These are phyloP conservation scores for Chaunax sp. DNA, from an alignment of 2,797 vertebrate genomes.

Conservation along the genomic window DNA sequence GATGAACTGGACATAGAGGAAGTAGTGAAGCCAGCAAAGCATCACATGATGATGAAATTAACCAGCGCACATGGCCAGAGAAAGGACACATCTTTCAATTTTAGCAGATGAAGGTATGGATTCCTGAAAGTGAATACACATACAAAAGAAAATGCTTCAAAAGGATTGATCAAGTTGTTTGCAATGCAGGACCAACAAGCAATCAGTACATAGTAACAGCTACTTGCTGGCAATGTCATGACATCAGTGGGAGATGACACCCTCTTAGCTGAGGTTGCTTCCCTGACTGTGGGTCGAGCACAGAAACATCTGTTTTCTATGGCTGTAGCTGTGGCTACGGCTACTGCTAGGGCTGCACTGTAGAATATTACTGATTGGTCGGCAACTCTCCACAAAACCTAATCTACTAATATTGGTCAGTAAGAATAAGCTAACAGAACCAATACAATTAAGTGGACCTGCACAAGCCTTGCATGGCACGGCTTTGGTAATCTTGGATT, in stretches of 20 bases:
- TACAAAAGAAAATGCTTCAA: neutral
- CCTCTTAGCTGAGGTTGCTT: neutral
- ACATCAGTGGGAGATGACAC: neutral
- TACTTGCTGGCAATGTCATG: neutral
- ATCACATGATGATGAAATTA: neutral
- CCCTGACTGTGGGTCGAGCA: neutral
- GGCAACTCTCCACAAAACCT: too few relatives aligned
- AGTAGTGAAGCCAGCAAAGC: neutral
- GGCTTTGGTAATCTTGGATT: too few relatives aligned
- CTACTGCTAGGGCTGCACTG: too few relatives aligned
- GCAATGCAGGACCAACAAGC: neutral
- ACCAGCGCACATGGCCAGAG: neutral
- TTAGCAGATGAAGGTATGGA: neutral
- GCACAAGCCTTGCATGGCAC: too few relatives aligned
- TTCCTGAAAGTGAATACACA: slow-evolving; percentile 24
- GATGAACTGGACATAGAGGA: neutral
- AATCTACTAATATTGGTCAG: too few relatives aligned
- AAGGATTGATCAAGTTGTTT: neutral
- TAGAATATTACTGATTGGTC: too few relatives aligned
- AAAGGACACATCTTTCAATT: neutral
- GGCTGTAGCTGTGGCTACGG: neutral
- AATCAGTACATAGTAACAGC: neutral
- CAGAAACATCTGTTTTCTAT: neutral
- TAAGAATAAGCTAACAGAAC: too few relatives aligned
- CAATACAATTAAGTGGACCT: too few relatives aligned